Conservation (phyloP, 2,113 vertebrate genomes). For the Ptyas mucosa region DNA sequence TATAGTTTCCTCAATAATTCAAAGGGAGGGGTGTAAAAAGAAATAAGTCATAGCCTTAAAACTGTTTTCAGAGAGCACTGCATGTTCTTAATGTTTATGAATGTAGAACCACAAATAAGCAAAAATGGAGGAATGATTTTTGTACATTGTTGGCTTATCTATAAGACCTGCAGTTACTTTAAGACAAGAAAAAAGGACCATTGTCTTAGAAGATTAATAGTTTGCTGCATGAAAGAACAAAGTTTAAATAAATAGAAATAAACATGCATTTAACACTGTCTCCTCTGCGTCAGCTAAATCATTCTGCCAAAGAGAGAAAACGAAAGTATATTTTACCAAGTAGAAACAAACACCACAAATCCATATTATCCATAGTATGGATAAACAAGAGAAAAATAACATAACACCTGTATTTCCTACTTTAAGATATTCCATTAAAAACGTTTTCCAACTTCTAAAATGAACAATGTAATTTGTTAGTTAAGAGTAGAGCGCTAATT, state of each 20-base stretch:
- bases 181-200: not conserved
- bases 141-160: not conserved
- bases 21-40: not conserved
- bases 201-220: constrained; percentile 16
- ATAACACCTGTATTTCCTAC: not conserved
- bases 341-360: not conserved
- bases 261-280: constrained; percentile 6
- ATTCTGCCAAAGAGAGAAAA: not conserved
- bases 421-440: constrained; percentile 8
- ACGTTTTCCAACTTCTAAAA: constrained; percentile 8
- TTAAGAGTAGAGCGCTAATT: constrained; percentile 13
- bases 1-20: not conserved
- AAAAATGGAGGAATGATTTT: constrained; percentile 1
- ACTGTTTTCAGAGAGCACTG: not conserved
- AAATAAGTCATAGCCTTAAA: not conserved
- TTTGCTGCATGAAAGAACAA: constrained; percentile 14
- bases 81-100: not conserved
- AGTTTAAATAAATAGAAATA: constrained; percentile 18
- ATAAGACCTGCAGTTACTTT: not conserved
- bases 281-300: constrained; percentile 6
- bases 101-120: not conserved
- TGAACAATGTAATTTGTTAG: not conserved
- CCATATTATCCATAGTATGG: not conserved
- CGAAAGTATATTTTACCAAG: not conserved
- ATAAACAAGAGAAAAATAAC: not conserved